Evolutionary conservation across 2,113 vertebrate species (phyloP).

Genomic region (Poeciliopsis prolifica): DNA sequence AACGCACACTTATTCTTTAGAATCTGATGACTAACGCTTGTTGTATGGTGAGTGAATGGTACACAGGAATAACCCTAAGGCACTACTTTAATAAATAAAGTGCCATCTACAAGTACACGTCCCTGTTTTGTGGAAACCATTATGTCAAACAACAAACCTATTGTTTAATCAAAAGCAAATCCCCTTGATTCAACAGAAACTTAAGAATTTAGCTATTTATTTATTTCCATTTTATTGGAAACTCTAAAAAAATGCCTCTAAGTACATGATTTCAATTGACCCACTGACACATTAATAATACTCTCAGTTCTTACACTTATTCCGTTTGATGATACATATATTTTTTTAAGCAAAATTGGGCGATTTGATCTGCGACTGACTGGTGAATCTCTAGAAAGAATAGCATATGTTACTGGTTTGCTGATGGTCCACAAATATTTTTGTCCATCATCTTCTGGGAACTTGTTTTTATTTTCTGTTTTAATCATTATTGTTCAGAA

Average conservation of each 20-base stretch:
- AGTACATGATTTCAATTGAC: too few relatives aligned
- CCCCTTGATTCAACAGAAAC: background rate
- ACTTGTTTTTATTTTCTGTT: conserved; percentile 1
- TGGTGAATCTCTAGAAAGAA: background rate
- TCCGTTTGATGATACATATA: background rate
- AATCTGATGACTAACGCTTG: background rate
- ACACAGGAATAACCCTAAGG: background rate
- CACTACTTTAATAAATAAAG: background rate
- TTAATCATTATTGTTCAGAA: background rate
- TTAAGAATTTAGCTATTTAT: background rate
- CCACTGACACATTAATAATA: background rate
- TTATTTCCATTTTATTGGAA: background rate
- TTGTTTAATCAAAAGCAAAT: background rate
- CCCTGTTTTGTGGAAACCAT: background rate
- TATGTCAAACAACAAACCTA: background rate
- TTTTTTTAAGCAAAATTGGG: too few relatives aligned
- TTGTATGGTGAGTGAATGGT: background rate
- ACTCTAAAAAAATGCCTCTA: background rate
- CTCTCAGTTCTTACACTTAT: background rate
- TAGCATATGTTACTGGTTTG: background rate
- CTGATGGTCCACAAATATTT: conserved; percentile 17
- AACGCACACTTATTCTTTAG: background rate
- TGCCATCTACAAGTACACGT: background rate
- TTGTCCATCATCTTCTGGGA: too few relatives aligned
- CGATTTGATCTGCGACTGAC: background rate